phyloP scores from a whole-genome alignment of 2,113 vertebrate genomes.

The Podarcis cretensis region DNA sequence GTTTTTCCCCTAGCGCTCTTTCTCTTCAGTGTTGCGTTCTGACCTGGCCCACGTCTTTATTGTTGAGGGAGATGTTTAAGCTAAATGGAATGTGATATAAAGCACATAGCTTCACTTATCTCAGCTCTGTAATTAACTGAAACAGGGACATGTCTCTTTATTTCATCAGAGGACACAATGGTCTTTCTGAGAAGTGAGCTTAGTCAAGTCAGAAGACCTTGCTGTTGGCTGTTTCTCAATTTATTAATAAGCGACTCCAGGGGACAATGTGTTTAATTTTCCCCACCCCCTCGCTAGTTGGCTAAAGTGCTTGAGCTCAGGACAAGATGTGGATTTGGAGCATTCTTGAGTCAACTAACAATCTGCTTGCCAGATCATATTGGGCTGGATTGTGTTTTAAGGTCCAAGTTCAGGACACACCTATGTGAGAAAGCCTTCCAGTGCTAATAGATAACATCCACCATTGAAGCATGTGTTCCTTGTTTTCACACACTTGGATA shows the following conservation, averaged over 20 bases:
- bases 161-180: neutral
- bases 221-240: neutral
- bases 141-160: slow-evolving; percentile 1
- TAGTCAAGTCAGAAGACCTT: neutral
- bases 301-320: neutral
- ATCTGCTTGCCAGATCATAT: neutral
- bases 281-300: neutral
- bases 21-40: slow-evolving; percentile 10
- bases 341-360: neutral
- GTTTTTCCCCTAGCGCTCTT: neutral
- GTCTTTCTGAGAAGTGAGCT: slow-evolving; percentile 18
- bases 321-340: neutral
- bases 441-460: neutral
- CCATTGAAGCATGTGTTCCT: neutral
- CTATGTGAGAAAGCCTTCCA: neutral
- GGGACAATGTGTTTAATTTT: neutral
- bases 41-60: slow-evolving; percentile 8
- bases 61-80: slow-evolving; percentile 15
- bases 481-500: neutral
- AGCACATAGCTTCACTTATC: neutral
- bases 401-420: neutral
- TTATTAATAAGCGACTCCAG: neutral
- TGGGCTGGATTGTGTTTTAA: neutral
- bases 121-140: slow-evolving; percentile 27
- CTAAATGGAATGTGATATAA: slow-evolving; percentile 11